Evolutionary conservation across 2,888 invertebrate genomes (phyloP).

Genomic region (Acanthosoma haemorrhoidale): DNA sequence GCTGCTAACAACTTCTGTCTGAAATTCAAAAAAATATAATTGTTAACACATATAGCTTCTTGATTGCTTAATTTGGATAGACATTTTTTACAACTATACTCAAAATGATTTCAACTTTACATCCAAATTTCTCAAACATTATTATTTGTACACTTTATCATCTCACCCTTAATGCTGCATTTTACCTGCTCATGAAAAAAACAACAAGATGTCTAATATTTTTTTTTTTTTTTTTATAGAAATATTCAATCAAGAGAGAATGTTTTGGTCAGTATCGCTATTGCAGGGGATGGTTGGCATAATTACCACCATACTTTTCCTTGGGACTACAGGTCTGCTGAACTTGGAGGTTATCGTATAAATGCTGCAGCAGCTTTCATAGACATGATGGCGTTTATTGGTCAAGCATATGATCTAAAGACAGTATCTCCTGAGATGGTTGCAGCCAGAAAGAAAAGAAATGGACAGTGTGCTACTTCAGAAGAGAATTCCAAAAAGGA

Average conservation of each 20-base stretch:
- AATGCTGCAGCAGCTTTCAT: constrained; percentile 61
- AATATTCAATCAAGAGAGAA: constrained; percentile 49
- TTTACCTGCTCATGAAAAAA: too few species aligned
- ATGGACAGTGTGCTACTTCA: constrained; percentile 49
- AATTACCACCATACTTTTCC: constrained; percentile 57
- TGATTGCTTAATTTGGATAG: too few species aligned
- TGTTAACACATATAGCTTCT: too few species aligned
- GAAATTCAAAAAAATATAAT: too few species aligned
- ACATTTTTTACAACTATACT: too few species aligned
- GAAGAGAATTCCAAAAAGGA: neutral
- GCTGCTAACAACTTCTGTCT: too few species aligned
- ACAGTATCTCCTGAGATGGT: constrained; percentile 57
- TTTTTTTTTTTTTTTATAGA: constrained; percentile 33
- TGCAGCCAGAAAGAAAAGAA: constrained; percentile 61
- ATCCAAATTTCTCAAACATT: too few species aligned
- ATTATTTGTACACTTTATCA: too few species aligned
- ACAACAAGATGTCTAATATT: neutral
- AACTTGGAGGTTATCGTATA: constrained; percentile 47
- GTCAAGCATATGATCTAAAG: constrained; percentile 61
- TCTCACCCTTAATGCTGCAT: too few species aligned
- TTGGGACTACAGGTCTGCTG: constrained; percentile 53
- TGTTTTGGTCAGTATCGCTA: constrained; percentile 47
- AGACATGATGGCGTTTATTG: constrained; percentile 55
- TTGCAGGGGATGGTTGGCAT: constrained; percentile 52
- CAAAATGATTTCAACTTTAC: too few species aligned